These are phyloP conservation scores for Gnathonemus longibarbis DNA, from an alignment of 2,113 vertebrate species.

Conservation along the genomic window DNA sequence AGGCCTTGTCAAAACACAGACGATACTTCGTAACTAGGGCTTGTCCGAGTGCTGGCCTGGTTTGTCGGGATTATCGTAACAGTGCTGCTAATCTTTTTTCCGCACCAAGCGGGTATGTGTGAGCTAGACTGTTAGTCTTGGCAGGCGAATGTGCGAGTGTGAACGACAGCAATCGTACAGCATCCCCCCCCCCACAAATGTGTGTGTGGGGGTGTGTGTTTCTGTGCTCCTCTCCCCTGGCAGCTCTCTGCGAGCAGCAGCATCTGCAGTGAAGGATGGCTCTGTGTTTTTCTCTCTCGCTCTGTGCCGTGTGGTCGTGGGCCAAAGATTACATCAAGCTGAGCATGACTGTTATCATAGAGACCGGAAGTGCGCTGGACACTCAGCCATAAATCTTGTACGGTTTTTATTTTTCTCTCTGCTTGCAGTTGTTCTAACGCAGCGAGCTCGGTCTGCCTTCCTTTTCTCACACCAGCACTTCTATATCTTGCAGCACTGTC, in stretches of 20 bases:
- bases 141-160: not conserved
- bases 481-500: not conserved
- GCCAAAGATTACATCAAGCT: constrained; percentile 2
- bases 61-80: not conserved
- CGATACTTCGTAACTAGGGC: not conserved
- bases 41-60: not conserved
- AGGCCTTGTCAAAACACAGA: not conserved
- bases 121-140: not conserved
- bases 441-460: too few relatives aligned
- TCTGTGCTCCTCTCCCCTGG: not conserved
- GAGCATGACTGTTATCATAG: not conserved
- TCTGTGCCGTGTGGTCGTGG: not conserved
- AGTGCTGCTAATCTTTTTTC: not conserved
- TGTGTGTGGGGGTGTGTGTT: not conserved
- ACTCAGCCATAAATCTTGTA: not conserved
- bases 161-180: not conserved
- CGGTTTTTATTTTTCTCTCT: not conserved
- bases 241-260: not conserved
- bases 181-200: not conserved
- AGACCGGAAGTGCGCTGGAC: not conserved
- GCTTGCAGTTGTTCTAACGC: not conserved
- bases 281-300: not conserved
- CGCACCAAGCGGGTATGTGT: not conserved
- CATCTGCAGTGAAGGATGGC: not conserved
- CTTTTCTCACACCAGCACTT: not conserved